phyloP scores from a whole-genome alignment of 2,113 vertebrate species.

The Caloenas nicobarica region DNA sequence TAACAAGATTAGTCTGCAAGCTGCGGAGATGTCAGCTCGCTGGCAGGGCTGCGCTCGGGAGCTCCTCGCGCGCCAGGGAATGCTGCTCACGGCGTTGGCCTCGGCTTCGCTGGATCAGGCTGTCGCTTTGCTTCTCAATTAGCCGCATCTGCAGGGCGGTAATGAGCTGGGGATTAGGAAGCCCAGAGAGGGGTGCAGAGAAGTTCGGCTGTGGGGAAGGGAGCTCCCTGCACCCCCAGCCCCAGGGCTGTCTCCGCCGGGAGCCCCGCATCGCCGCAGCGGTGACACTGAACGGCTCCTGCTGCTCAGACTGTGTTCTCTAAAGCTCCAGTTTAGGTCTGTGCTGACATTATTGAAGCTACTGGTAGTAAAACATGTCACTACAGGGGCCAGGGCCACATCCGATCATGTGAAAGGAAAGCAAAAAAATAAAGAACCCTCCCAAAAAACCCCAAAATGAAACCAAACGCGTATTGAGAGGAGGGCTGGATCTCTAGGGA shows the following conservation, averaged over 20 bases:
- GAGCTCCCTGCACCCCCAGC: not conserved
- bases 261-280: fast-evolving
- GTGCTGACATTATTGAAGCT: constrained; percentile 49
- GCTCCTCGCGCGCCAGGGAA: constrained; percentile 23
- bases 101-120: not conserved
- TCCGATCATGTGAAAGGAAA: not conserved
- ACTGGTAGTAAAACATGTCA: constrained; percentile 50
- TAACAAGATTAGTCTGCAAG: constrained; percentile 39
- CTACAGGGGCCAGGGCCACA: not conserved
- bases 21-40: constrained; percentile 31
- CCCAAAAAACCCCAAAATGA: not conserved
- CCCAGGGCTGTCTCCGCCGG: fast-evolving
- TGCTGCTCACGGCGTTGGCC: constrained; percentile 32
- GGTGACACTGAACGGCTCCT: not conserved
- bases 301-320: not conserved
- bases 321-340: not conserved
- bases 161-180: not conserved
- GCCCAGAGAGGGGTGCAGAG: not conserved
- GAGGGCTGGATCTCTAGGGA: not conserved
- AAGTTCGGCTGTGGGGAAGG: not conserved
- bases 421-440: not conserved
- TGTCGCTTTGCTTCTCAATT: constrained; percentile 12
- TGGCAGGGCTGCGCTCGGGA: constrained; percentile 35
- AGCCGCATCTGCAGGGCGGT: constrained; percentile 1
- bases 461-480: not conserved